These are phyloP conservation scores for Congeria kusceri DNA, from an alignment of 2,888 invertebrate genomes.

Conservation along the genomic window DNA sequence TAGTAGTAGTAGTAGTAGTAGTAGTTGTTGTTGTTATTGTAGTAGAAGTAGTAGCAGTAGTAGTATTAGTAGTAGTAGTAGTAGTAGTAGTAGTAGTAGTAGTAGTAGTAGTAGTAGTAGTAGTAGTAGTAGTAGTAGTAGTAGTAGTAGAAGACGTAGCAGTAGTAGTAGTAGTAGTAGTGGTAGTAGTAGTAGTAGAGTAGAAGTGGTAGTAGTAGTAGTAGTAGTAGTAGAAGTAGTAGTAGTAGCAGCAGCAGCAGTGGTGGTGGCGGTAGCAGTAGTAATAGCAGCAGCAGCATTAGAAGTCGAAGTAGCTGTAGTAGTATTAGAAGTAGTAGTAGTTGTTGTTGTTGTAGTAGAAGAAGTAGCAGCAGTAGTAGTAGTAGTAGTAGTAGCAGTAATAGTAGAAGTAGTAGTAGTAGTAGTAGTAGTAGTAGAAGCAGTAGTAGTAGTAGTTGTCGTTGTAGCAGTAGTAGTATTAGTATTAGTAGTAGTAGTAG, in stretches of 20 bases:
- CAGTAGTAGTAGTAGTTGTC: constrained; percentile 6
- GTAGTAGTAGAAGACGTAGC: not conserved
- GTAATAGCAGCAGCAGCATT: not conserved
- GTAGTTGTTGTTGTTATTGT: not conserved
- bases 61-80: not conserved
- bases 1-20: not conserved
- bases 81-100: not conserved
- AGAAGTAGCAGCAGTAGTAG: not conserved
- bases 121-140: not conserved
- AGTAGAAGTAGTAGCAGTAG: not conserved
- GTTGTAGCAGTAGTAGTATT: too few relatives aligned
- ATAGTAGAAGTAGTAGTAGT: not conserved
- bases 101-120: not conserved
- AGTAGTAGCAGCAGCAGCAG: constrained; percentile 1
- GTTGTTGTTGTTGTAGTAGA: not conserved
- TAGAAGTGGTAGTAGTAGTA: not conserved
- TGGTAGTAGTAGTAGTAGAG: not conserved
- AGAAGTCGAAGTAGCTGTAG: not conserved
- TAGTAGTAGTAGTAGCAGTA: not conserved
- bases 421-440: not conserved
- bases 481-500: not conserved
- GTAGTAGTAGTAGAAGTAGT: not conserved
- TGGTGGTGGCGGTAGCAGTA: not conserved
- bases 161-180: constrained; percentile 3
- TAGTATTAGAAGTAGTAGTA: not conserved